Evolutionary conservation across 2,888 invertebrate genomes (phyloP).

Genomic region (Heliothis peltigera): DNA sequence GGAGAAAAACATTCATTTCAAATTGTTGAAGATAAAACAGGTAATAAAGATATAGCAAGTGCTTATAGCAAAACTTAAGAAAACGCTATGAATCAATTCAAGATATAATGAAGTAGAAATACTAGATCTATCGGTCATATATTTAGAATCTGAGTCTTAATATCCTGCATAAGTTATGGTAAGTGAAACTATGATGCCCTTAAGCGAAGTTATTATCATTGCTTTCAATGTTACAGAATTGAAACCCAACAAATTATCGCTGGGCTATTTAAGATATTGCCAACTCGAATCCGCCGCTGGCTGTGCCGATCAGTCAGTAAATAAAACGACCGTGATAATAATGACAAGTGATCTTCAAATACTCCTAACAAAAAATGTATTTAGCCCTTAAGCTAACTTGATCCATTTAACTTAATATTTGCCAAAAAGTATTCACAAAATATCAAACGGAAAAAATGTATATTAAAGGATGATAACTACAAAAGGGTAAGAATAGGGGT

Average conservation of each 20-base stretch:
- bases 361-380: constrained; percentile 1
- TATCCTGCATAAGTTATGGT: constrained; percentile 43
- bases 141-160: constrained; percentile 41
- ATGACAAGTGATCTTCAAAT: constrained; percentile 23
- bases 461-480: constrained; percentile 27
- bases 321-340: constrained; percentile 38
- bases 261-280: constrained; percentile 42
- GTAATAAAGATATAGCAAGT: background rate
- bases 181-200: constrained; percentile 47
- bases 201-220: constrained; percentile 50
- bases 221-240: constrained; percentile 37
- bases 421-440: constrained; percentile 9
- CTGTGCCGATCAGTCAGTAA: constrained; percentile 26
- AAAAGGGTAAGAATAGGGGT: constrained; percentile 48
- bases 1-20: background rate
- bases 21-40: background rate
- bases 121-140: constrained; percentile 31
- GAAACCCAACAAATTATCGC: constrained; percentile 47
- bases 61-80: background rate
- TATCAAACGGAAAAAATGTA: constrained; percentile 8
- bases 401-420: background rate
- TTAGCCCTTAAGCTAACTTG: background rate
- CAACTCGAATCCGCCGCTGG: constrained; percentile 23
- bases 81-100: constrained; percentile 10
- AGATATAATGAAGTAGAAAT: constrained; percentile 16